Conservation (phyloP, 2,113 vertebrate species). For the Saguinus midas region DNA sequence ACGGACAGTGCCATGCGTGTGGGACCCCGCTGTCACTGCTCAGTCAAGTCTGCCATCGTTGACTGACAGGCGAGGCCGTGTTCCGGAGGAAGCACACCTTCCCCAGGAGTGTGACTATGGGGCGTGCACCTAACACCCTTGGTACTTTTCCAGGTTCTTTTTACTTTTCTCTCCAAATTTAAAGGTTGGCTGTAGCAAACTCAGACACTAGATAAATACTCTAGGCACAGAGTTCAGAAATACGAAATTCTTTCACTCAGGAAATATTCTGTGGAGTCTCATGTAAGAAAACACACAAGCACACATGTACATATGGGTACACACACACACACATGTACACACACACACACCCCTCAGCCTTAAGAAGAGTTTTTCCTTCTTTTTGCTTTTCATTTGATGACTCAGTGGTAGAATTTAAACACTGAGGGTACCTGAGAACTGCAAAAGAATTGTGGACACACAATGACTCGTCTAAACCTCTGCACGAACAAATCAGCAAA, state of each 20-base stretch:
- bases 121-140: background rate
- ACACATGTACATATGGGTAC: background rate
- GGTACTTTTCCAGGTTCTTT: background rate
- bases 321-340: background rate
- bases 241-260: background rate
- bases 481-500: background rate
- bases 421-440: background rate
- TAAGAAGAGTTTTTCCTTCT: background rate
- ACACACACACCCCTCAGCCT: background rate
- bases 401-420: background rate
- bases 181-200: background rate
- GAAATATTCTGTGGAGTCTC: background rate
- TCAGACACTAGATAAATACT: background rate
- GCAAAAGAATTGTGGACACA: background rate
- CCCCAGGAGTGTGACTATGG: background rate
- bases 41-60: too few relatives aligned
- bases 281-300: background rate
- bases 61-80: too few relatives aligned
- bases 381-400: background rate
- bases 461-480: background rate
- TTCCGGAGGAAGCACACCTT: background rate
- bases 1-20: accelerated
- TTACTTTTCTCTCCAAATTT: background rate
- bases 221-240: background rate
- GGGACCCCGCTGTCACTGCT: accelerated